Base-by-base conservation (phyloP, 2,113 vertebrate species). In the Prionailurus bengalensis region DNA sequence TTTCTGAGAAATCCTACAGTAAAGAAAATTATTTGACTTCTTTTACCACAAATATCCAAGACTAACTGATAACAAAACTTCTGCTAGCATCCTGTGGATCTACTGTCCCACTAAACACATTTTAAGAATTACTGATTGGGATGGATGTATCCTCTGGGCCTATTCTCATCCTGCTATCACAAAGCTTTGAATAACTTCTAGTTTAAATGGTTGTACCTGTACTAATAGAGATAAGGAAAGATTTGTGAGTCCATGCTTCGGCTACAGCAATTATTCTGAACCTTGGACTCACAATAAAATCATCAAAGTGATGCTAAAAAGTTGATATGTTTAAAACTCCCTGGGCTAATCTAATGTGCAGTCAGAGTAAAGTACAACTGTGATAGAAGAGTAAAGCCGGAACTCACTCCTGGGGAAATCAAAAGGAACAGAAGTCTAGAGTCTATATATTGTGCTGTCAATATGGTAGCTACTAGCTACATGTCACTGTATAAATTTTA, bases 141-240 rank as follows among this genome's bases (percentile, higher is more conserved):
- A 81, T 53, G 6, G 4, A 88, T 91, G 17, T 19, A 74, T 71
- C 36, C 29, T 91, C 27, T 78, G 82, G 51, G 87, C 13, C 53
- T 73, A 13, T 86, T 92, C 55, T 71, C 31, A 79, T 86, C 13
- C 14, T n/a, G 3, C 71, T 87, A 53, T 73, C 9, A 0, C 36
- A 94, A 91, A 95, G 61, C 29, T 42, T 89, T 91, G 66, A 73
- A 91, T 78, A 89, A 82, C 25, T 91, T 90, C 17, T 86, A 53
- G 16, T 95, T 97, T 91, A 91, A 91, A 78, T 73, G 13, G 3
- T 58, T 89, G 25, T 70, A 51, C 13, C 36, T 85, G 17, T 33
- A 23, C 21, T 53, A 88, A 39, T 3, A 81, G 39, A 93, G 29
- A 74, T n/a, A 87, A 92, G 71, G 17, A 88, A 85, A 82, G 36